A percentile compares a stretch with the other conserved stretches of the same genome.
phyloP scores from a whole-genome alignment of 2,888 invertebrate species.

The Bugula neritina region DNA sequence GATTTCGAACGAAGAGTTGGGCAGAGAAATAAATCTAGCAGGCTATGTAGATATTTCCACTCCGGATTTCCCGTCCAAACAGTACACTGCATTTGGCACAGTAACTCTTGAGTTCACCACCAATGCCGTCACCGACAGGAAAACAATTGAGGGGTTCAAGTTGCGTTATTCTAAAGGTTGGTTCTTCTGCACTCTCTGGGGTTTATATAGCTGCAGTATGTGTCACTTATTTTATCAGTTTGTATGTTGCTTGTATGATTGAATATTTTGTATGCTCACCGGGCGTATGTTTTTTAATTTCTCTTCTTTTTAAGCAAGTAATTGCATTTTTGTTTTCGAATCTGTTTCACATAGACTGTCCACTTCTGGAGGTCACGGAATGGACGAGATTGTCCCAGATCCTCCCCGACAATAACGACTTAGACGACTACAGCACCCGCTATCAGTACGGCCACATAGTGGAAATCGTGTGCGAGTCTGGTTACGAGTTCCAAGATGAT shows the following conservation, averaged over 20 bases:
- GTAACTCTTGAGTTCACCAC: background rate
- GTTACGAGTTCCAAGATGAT: constrained; percentile 21
- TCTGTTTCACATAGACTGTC: too few relatives aligned
- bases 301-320: too few relatives aligned
- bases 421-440: background rate
- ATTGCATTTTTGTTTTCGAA: too few relatives aligned
- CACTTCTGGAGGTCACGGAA: background rate
- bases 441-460: background rate
- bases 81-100: background rate
- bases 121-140: background rate
- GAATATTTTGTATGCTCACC: too few relatives aligned
- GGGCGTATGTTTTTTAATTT: too few relatives aligned
- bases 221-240: background rate
- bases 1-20: too few relatives aligned
- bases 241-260: too few relatives aligned
- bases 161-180: background rate
- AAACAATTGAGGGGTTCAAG: background rate
- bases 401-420: background rate
- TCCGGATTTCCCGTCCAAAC: background rate
- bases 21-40: too few relatives aligned
- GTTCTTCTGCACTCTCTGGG: too few relatives aligned
- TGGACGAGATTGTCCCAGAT: background rate
- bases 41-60: background rate
- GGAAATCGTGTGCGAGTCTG: background rate
- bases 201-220: background rate